Base-by-base conservation (phyloP, 1,140 invertebrate species). In the Nixonia krombeini region DNA sequence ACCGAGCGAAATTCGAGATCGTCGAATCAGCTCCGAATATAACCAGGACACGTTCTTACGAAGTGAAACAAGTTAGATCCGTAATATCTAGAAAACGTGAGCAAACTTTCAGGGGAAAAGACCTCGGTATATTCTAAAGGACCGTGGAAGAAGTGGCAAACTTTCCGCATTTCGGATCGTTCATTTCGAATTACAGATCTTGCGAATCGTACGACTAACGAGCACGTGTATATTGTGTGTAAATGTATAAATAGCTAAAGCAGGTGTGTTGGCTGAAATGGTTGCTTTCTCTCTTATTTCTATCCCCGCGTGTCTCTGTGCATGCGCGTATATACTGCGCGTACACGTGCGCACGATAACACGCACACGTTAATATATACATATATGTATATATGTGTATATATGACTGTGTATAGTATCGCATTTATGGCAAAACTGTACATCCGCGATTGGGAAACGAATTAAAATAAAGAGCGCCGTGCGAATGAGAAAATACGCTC, bases 11-110 rank as follows among this genome's bases (percentile, higher is more conserved):
- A 28, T 61, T 67, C 41, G 42, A 46, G 51, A 67, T 61, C 57
- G 45, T 56, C 41, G 64, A 59, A 56, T 67, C 56, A 51, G 63
- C 63, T 52, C 35, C 3, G 9, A 50, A 41, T 52, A 52, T 57
- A 64, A 56, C 25, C 52, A 13, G 41, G 61, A 56, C 61, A 57
- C 61, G 52, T 58, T 53, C 26, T 40, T 12, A 28, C 38, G 25
- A 42, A 53, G 44, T 50, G 51, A 58, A 66, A 55, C n/a, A 23
- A 56, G 63, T 51, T 50, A 46, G 50, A 51, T 13, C 26, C 29
- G 31, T 37, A 44, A 35, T 21, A 21, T 6, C 29, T 33, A 51
- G 49, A 61, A 53, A 67, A 61, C 26, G 59, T 51, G 44, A 37
- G 44, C 25, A 55, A 66, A 21, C 6, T 50, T 66, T 55, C 3